Evolutionary conservation across 2,888 invertebrate genomes (phyloP), one percentile per base, ranked within the genome.

Genomic region (Pocota personata): DNA sequence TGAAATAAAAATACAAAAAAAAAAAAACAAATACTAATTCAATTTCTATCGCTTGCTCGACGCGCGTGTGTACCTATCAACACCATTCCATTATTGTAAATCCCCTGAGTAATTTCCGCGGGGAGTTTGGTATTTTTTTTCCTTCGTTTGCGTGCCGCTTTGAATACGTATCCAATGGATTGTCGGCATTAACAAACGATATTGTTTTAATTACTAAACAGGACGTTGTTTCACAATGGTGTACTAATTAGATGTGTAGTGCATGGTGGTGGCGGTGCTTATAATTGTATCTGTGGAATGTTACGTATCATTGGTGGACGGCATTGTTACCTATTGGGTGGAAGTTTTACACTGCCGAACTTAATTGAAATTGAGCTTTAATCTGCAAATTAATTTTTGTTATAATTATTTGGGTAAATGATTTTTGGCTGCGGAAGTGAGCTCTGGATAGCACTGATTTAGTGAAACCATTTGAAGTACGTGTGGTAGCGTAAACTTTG

Each of bases 181-280:
- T 83, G 72, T 78, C 67, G 62, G 55, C 50, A 83, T 83, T 73
- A 62, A 24, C 83, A 64, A 73, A 62, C 73, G 83, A 73, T 83
- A 83, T 72, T 75, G 71, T 78, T 83, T 78, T 83, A 83, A 83
- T 83, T 83, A 83, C 83, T 73, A 78, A 78, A 83, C 78, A 83
- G 83, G 73, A 83, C 78, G 78, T 69, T 67, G 19, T 62, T 83
- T 57, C 57, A 73, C 78, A 78, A 73, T 78, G 67, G 72, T 35
- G 66, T 67, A 73, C 78, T 78, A 83, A 83, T 83, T 73, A 78
- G 73, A 57, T 55, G 10, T 46, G 46, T 46, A 62, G 62, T 52
- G 55, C 30, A 30, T 21, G 27, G 73, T 48, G 55, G 37, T 46
- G 35, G 24, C 1, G 37, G 2, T 2, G 46, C 10, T 8, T 48